Evolutionary conservation across 1,140 invertebrate genomes (phyloP).

Genomic region (Lordiphosa stackelbergi): DNA sequence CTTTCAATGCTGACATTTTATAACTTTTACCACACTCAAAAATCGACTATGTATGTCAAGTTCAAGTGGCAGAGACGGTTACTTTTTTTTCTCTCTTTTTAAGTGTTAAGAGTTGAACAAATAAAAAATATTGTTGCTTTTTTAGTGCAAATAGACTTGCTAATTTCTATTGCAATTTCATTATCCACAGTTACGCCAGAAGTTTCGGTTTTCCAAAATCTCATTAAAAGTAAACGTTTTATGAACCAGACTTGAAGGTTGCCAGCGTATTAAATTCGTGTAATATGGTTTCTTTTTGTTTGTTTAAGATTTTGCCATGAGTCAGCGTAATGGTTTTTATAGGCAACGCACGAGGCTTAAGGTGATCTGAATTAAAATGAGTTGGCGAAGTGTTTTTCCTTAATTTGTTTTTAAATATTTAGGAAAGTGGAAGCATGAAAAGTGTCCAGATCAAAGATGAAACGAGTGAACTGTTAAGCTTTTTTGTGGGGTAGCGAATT

Average conservation of each 20-base stretch:
- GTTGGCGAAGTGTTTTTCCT: not conserved
- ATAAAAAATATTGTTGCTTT: conserved; percentile 32
- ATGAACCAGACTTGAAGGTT: conserved; percentile 37
- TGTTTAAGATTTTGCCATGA: conserved; percentile 33
- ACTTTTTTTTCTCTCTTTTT: conserved; percentile 26
- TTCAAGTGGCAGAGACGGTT: conserved; percentile 49
- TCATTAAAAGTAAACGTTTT: conserved; percentile 38
- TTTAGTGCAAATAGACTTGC: conserved; percentile 49
- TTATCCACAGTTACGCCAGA: conserved; percentile 14
- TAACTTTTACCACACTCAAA: conserved; percentile 41
- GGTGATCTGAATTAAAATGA: conserved; percentile 39
- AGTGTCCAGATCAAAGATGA: not conserved
- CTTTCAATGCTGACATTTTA: conserved; percentile 5
- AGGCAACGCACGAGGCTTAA: conserved; percentile 18
- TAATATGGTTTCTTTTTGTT: conserved; percentile 11
- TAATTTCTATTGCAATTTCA: conserved; percentile 59
- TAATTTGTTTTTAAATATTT: not conserved
- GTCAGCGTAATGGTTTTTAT: conserved; percentile 21
- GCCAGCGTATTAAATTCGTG: conserved; percentile 28
- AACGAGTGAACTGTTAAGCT: not conserved
- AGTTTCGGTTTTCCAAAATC: conserved; percentile 29
- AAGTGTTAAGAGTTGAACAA: conserved; percentile 56
- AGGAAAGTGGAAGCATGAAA: not conserved
- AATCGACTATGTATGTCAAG: conserved; percentile 60
- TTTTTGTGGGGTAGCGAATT: not conserved